Evolutionary conservation across 1,140 invertebrate species (phyloP).

Genomic region (Hyphantria cunea): DNA sequence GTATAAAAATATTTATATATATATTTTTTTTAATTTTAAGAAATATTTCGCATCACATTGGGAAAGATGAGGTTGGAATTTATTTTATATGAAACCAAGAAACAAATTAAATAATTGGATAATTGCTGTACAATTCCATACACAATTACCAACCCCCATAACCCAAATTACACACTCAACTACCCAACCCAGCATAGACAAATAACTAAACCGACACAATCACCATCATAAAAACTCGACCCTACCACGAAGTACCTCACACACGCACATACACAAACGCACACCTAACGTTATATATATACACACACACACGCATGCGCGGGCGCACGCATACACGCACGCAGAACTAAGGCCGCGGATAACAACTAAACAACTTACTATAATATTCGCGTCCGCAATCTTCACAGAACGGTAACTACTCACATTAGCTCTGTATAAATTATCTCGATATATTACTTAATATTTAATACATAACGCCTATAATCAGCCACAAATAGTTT

Average conservation of each 20-base stretch:
- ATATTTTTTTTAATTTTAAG: too few relatives aligned
- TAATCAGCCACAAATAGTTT: neutral
- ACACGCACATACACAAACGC: neutral
- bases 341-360: slow-evolving; percentile 3
- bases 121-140: too few relatives aligned
- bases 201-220: too few relatives aligned
- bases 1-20: too few relatives aligned
- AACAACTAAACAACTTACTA: slow-evolving; percentile 9
- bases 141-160: too few relatives aligned
- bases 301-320: neutral
- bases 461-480: neutral
- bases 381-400: neutral
- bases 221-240: too few relatives aligned
- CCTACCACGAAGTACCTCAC: neutral
- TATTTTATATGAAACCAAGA: too few relatives aligned
- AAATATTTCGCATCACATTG: too few relatives aligned
- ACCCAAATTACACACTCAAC: too few relatives aligned
- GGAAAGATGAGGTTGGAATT: too few relatives aligned
- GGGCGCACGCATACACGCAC: neutral
- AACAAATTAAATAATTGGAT: too few relatives aligned
- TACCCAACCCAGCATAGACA: too few relatives aligned
- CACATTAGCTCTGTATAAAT: neutral
- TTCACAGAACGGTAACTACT: neutral
- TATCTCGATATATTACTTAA: neutral
- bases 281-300: slow-evolving; percentile 4